Percentiles rank a stretch among this genome's conserved stretches.
phyloP scores from a whole-genome alignment of 1,140 invertebrate genomes.

The Ceratosolen fusciceps region DNA sequence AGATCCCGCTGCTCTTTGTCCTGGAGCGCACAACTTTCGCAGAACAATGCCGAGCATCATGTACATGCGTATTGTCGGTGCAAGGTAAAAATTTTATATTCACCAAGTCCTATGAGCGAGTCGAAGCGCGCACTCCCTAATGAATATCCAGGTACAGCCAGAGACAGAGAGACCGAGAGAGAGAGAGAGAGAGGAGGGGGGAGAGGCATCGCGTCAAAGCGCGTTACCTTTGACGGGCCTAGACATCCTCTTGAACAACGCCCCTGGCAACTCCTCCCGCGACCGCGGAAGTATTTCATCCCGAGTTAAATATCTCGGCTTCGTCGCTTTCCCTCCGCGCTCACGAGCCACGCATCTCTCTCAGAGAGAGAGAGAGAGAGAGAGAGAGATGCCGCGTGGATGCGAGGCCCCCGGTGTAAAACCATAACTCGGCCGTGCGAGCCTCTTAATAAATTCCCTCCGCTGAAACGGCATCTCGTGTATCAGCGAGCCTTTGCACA shows the following conservation, averaged over 20 bases:
- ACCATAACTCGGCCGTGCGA: background rate
- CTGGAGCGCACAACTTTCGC: no score
- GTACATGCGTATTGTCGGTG: background rate
- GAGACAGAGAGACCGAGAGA: no score
- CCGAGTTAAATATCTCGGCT: background rate
- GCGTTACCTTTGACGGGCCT: background rate
- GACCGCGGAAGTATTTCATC: background rate
- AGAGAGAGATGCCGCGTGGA: background rate
- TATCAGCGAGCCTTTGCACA: conserved; percentile 16
- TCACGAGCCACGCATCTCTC: background rate
- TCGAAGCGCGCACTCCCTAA: background rate
- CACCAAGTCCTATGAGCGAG: background rate
- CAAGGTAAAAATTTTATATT: background rate
- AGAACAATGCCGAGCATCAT: background rate
- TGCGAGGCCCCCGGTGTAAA: background rate
- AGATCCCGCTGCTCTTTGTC: no score
- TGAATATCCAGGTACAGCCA: no score
- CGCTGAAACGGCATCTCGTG: background rate
- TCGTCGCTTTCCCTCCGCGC: background rate
- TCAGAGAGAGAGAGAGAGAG: background rate
- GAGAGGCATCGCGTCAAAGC: no score
- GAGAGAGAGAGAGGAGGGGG: no score
- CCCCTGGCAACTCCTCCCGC: background rate
- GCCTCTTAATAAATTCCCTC: conserved; percentile 39
- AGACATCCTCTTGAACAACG: conserved; percentile 1